Percentiles rank a stretch among this genome's conserved stretches.
phyloP scores from a whole-genome alignment of 2,113 vertebrate species.

The Solenodon paradoxus region DNA sequence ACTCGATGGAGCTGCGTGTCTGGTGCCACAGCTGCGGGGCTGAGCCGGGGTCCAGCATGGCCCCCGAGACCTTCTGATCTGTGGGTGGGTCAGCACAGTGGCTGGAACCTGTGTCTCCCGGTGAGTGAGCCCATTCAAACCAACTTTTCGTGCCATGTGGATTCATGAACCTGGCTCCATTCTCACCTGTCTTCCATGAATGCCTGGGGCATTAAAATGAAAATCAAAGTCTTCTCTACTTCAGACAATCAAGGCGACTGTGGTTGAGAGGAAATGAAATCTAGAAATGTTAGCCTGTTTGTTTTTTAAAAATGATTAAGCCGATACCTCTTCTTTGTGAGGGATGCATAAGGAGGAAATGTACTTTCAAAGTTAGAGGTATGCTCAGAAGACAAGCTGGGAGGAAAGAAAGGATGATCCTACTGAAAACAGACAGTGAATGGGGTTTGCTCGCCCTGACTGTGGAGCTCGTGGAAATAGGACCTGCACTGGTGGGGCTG shows the following conservation, averaged over 20 bases:
- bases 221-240: no score
- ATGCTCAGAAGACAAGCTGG: background rate
- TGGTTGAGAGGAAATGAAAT: background rate
- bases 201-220: background rate
- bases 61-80: background rate
- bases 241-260: no score
- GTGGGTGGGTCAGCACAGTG: background rate
- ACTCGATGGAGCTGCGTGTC: no score
- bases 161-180: background rate
- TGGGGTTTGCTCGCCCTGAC: no score
- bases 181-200: background rate
- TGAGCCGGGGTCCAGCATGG: background rate
- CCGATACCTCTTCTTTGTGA: no score
- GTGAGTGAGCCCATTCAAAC: background rate
- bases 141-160: background rate
- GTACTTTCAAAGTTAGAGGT: no score
- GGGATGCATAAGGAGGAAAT: no score
- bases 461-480: background rate
- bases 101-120: accelerated
- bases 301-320: background rate
- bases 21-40: background rate
- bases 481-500: no score
- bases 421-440: accelerated
- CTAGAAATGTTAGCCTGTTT: background rate
- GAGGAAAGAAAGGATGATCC: background rate